A percentile compares a stretch with the other conserved stretches of the same genome.
Evolutionary conservation across 2,113 vertebrate genomes (phyloP).

Genomic region (Vicugna pacos): DNA sequence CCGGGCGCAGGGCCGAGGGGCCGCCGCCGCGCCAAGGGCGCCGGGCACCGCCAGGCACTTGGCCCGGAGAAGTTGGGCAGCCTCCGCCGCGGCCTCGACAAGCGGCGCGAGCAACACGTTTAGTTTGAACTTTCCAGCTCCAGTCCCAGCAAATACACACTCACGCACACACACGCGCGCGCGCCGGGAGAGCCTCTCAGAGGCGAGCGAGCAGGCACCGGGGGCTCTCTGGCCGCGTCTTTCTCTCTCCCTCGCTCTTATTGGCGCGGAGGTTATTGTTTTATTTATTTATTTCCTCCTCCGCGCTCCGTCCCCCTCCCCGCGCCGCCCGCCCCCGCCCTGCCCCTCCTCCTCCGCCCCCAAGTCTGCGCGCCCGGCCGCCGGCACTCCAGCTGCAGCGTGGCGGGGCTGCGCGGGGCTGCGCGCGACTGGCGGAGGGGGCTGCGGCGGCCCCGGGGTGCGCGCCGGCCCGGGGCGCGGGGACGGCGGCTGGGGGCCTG

Average conservation of each 20-base stretch:
- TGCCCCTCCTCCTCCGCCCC: neutral
- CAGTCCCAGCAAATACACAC: slow-evolving; percentile 81
- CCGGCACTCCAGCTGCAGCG: slow-evolving; percentile 31
- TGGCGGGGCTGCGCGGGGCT: slow-evolving; percentile 21
- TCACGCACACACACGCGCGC: slow-evolving; percentile 63
- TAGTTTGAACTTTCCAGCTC: slow-evolving; percentile 86
- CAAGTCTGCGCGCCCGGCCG: neutral
- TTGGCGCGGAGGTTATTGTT: slow-evolving; percentile 86
- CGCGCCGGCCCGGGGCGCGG: slow-evolving; percentile 20
- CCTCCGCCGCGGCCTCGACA: slow-evolving; percentile 30
- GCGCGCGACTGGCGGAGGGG: slow-evolving; percentile 50
- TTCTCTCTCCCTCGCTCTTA: slow-evolving; percentile 83
- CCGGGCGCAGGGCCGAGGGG: slow-evolving; percentile 64
- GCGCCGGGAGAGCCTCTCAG: slow-evolving; percentile 49
- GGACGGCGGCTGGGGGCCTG: neutral
- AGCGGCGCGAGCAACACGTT: slow-evolving; percentile 84
- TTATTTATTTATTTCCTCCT: slow-evolving; percentile 87
- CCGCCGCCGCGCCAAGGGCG: slow-evolving; percentile 39
- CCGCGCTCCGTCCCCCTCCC: neutral
- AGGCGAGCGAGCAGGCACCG: slow-evolving; percentile 51
- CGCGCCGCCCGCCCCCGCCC: neutral
- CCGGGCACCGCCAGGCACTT: slow-evolving; percentile 40
- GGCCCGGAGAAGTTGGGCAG: slow-evolving; percentile 73
- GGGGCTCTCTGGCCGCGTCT: slow-evolving; percentile 71
- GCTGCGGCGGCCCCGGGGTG: slow-evolving; percentile 36